Evolutionary conservation across 2,797 vertebrate species (phyloP).

Genomic region (Ataeniobius toweri): DNA sequence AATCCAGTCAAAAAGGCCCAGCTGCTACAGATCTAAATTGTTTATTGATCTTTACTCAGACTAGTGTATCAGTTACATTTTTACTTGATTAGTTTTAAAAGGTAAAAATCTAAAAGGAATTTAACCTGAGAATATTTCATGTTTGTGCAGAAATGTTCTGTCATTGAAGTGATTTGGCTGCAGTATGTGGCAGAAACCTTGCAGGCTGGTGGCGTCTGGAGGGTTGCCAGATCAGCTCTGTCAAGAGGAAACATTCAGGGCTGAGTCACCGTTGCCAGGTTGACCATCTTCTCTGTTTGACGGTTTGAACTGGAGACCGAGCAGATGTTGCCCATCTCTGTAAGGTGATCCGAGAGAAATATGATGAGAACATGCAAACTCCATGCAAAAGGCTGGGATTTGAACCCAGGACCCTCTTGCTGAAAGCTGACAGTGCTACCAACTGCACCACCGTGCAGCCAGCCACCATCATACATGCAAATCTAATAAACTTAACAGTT

Average conservation of each 20-base stretch:
- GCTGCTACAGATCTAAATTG: constrained; percentile 3
- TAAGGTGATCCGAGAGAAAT: neutral
- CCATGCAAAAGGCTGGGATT: too few relatives aligned
- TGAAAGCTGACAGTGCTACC: too few relatives aligned
- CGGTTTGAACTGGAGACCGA: constrained; percentile 69
- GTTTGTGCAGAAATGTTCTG: neutral
- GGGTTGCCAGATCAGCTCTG: neutral
- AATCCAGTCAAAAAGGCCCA: neutral
- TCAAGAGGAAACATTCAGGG: constrained; percentile 1
- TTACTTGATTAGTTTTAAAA: neutral
- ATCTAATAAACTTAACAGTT: neutral
- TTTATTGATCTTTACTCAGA: neutral
- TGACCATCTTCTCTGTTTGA: constrained; percentile 34
- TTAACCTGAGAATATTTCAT: constrained; percentile 5
- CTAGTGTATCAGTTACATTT: neutral
- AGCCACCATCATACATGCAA: neutral
- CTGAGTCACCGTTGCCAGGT: constrained; percentile 50
- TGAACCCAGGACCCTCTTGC: too few relatives aligned
- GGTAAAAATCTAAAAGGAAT: neutral
- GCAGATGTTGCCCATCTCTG: constrained; percentile 80
- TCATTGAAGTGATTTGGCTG: neutral
- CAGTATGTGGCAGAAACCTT: neutral
- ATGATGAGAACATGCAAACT: neutral
- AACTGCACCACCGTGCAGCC: too few relatives aligned
- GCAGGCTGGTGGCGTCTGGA: neutral